phyloP scores from a whole-genome alignment of 1,140 invertebrate genomes.

The Carposina sasakii region DNA sequence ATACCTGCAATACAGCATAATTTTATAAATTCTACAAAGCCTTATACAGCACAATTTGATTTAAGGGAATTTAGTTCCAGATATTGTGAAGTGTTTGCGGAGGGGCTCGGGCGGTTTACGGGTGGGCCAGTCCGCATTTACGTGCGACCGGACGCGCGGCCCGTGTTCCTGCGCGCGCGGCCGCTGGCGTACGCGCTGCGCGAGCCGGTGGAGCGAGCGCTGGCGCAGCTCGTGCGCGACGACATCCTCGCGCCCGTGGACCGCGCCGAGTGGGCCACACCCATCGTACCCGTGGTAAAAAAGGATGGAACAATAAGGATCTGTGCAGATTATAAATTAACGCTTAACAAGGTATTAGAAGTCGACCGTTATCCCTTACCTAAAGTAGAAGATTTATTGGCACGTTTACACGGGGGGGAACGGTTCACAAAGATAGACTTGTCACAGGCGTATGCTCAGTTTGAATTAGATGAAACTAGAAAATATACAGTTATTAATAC shows the following conservation, averaged over 20 bases:
- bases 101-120: conserved; percentile 7
- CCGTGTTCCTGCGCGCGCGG: conserved; percentile 1
- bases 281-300: conserved; percentile 45
- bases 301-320: conserved; percentile 9
- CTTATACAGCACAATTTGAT: neutral
- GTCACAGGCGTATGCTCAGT: conserved; percentile 5
- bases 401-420: conserved; percentile 6
- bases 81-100: conserved; percentile 8
- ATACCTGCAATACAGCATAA: neutral
- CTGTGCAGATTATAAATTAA: conserved; percentile 8
- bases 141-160: conserved; percentile 1
- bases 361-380: conserved; percentile 4
- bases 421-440: conserved; percentile 9
- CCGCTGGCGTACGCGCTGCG: conserved; percentile 3
- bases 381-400: conserved; percentile 5
- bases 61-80: conserved; percentile 1
- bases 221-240: conserved; percentile 16
- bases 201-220: conserved; percentile 12
- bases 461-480: conserved; percentile 2
- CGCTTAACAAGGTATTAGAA: conserved; percentile 1
- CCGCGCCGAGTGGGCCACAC: conserved; percentile 22
- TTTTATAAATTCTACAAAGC: neutral
- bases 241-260: conserved; percentile 29
- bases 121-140: neutral
- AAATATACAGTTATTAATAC: conserved; percentile 8